Base-by-base conservation (phyloP, 2,113 vertebrate genomes). In the Bostrychus sinensis region DNA sequence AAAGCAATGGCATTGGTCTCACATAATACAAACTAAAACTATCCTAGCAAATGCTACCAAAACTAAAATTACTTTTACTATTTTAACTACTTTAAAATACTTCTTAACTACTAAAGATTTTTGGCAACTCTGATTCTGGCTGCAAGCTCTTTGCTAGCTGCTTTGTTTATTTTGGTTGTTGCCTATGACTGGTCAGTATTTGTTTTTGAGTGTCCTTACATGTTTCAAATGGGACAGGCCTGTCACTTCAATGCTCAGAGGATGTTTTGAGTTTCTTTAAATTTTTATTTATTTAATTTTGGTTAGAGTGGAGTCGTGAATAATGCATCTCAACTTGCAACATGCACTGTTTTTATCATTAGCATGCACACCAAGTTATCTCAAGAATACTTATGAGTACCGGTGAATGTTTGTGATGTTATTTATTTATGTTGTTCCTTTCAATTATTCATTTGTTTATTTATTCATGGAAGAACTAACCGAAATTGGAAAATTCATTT, bases 371-470 rank as follows among this genome's bases (percentile, higher is more conserved):
- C 77, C 58, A 56, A 78, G 87, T 86, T 89, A 91, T 92, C 89
- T 91, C 80, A 84, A 78, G 83, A 89, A 90, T 91, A 84, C 90
- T 91, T 91, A 92, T 89, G 90, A 91, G 88, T 89, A 83, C 91
- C 62, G 72, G 86, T 10, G 79, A 90, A 92, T 92, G 90, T 92
- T 92, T 92, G 91, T 91, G 88, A 91, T 92, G 90, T 93, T 92
- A 93, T 93, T 93, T 93, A 93, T 93, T 93, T 92, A 93, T 93
- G 92, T 92, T 86, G 79, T 82, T 78, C 77, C 86, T 91, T 89
- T 93, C 91, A 92, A 92, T 92, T 93, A 93, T 93, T 93, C 88
- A 93, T 92, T 92, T 92, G 90, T 93, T 93, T 91, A 93, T 93
- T 93, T 93, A 93, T 93, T 93, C 91, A 92, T 93, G 88, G 87